Base-by-base conservation (phyloP, 1,140 invertebrate species). In the Monomorium pharaonis region DNA sequence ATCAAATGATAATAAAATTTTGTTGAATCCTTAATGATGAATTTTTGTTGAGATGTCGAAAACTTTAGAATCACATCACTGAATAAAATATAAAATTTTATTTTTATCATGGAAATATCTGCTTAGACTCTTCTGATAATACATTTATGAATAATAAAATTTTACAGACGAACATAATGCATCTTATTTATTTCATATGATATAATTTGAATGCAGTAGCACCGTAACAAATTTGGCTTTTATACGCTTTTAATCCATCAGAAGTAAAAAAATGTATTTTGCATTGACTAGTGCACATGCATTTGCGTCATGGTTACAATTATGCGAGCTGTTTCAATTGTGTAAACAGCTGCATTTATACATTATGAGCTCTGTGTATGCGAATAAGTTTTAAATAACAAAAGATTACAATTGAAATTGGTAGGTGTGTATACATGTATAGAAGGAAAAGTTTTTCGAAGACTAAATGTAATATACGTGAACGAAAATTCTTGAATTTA, bases 111-210 rank as follows among this genome's bases (percentile, higher is more conserved):
- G 24, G n/a, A 30, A 62, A 51, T 80, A 56, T 70, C 33, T 4
- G 37, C 24, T 56, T 33, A 24, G 1, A 18, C 42, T 30, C 10
- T 14, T 27, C 7, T 24, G 33, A 70, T 33, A 16, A 70, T 70
- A 56, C 49, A 70, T 44, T 72, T 44, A 16, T 49, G 49, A 42
- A 37, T 37, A 27, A 37, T 72, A 72, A 72, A 70, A 81, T 54
- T 81, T 81, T 72, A 70, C 24, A 65, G 5, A 30, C 33, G 18
- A 56, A 72, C 33, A 37, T 81, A 49, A 81, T 72, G 33, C 49
- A 51, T n/a, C n/a, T n/a, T n/a, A n/a, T 67, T 72, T 51, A 18
- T 56, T 42, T 4, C 49, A 56, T 3, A 33, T 44, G 7, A 21
- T 58, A 12, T 72, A 70, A 21, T 51, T 56, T 33, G 18, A n/a